Conservation (phyloP, 2,797 vertebrate genomes). For the Balearica regulorum region DNA sequence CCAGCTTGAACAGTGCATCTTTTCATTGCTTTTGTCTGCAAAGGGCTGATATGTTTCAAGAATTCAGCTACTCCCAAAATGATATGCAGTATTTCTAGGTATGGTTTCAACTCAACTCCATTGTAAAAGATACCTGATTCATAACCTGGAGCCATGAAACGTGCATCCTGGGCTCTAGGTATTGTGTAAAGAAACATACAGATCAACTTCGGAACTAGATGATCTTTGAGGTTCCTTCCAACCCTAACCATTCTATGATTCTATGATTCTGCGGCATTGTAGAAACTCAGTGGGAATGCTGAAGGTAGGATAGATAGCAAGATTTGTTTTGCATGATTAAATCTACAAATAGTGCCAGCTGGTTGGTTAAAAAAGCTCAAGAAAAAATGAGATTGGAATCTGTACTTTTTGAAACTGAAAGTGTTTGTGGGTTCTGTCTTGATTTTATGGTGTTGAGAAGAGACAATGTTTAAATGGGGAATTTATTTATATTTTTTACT, state of each 20-base stretch:
- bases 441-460: neutral
- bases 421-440: neutral
- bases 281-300: neutral
- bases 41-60: neutral
- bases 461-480: neutral
- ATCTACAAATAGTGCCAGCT: neutral
- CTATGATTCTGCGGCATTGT: accelerated
- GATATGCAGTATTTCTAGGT: neutral
- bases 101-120: neutral
- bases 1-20: neutral
- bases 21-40: neutral
- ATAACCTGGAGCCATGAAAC: neutral
- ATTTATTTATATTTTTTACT: neutral
- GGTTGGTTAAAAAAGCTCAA: neutral
- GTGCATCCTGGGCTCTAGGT: neutral
- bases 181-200: neutral
- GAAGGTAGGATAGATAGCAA: neutral
- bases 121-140: neutral
- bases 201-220: too few species aligned
- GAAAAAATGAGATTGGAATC: neutral
- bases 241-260: too few species aligned
- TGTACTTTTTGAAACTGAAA: neutral
- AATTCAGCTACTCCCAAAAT: neutral
- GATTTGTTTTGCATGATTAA: neutral
- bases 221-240: too few species aligned